Conservation (phyloP, 2,797 vertebrate genomes). For the Carduelis carduelis region DNA sequence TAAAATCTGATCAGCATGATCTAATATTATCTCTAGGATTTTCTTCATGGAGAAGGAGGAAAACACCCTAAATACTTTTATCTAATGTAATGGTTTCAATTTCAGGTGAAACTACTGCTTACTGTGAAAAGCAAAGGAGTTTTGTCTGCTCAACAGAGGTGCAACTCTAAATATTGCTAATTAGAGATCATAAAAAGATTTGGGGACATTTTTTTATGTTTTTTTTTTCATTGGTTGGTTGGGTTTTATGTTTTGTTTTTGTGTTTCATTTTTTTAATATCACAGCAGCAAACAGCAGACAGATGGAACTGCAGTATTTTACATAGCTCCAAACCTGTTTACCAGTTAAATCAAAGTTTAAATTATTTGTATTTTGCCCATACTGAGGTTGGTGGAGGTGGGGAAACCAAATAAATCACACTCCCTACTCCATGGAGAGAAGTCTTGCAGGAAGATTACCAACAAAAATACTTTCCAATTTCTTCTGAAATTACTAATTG, state of each 20-base stretch:
- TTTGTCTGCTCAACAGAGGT: neutral
- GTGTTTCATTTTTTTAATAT: neutral
- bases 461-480: neutral
- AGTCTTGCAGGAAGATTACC: neutral
- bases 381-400: neutral
- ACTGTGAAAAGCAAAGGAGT: neutral
- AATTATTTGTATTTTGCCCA: neutral
- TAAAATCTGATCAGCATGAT: neutral
- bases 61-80: neutral
- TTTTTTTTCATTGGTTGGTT: neutral
- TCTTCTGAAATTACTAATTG: neutral
- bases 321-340: neutral
- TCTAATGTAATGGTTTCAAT: neutral
- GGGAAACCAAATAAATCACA: neutral
- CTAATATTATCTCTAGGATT: neutral
- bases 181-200: neutral
- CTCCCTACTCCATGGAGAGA: neutral
- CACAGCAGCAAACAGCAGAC: neutral
- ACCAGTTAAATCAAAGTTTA: neutral
- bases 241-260: neutral
- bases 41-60: neutral
- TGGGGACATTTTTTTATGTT: neutral
- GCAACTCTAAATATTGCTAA: neutral
- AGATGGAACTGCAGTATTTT: neutral
- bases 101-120: neutral